Base-by-base conservation (phyloP, 1,140 invertebrate species). In the Panagrolaimus sp. region DNA sequence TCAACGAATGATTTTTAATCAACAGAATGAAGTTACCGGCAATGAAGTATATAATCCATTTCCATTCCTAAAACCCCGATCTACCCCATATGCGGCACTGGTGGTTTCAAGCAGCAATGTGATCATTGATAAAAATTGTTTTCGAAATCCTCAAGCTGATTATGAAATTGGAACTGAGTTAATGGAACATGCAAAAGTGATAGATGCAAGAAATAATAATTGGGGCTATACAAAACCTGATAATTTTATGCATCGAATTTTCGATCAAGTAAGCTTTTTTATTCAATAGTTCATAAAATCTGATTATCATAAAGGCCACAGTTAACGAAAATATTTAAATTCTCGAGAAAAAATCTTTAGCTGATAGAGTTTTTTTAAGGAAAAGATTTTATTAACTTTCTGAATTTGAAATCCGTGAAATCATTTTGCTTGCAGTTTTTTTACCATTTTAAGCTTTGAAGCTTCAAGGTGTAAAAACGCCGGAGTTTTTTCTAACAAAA, bases 161-260 rank as follows among this genome's bases (percentile, higher is more conserved):
- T 98, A 91, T 82, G 95, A 98, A 86, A 90, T 99, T 61, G 93
- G 92, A 1, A 94, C 92, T 1, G 94, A 98, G 80, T 85, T 97
- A 1, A 89, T 91, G 76, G 93, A 96, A 82, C 94, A 96, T 79
- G 93, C 92, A 74, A 90, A 91, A 84, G 86, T 88, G n/a, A 90
- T 98, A 9, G 92, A 96, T 82, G 94, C 92, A 71, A 91, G 91
- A 5, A 91, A 88, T 76, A 98, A 98, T 81, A 98, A 92, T 91
- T 87, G 97, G 70, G 92, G 93, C 14, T 89, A 79, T 57, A 71
- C 74, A 25, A 70, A 78, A 20, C 73, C 67, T 9, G 57, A 69
- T n/a, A 86, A 75, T 86, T 86, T 1, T 88, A 89, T 70, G 91
- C 64, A 75, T 16, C 67, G 78, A 25, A 83, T 82, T 61, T 82